phyloP scores from a whole-genome alignment of 2,113 vertebrate species.

The Oxyura jamaicensis region DNA sequence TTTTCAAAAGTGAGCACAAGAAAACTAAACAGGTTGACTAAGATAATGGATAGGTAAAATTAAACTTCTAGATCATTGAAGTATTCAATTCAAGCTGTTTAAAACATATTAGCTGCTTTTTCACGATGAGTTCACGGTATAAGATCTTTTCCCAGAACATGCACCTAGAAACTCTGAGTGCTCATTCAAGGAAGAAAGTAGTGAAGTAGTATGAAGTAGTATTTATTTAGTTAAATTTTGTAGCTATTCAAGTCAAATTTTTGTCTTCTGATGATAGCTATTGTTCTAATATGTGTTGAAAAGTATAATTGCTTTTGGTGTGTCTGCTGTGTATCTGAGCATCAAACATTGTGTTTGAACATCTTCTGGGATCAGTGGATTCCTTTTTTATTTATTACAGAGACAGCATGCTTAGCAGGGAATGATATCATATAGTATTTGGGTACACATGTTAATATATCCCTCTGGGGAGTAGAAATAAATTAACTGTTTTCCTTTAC shows the following conservation, averaged over 20 bases:
- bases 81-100: background rate
- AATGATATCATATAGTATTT: background rate
- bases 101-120: background rate
- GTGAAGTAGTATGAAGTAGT: background rate
- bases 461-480: background rate
- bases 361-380: background rate
- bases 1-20: background rate
- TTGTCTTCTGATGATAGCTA: background rate
- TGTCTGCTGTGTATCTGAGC: background rate
- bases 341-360: background rate
- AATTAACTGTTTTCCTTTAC: background rate
- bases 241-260: background rate
- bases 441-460: background rate
- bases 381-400: background rate
- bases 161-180: background rate
- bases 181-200: background rate
- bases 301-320: background rate
- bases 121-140: background rate
- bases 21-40: background rate
- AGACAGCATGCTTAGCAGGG: background rate
- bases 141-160: background rate
- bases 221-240: background rate
- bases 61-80: background rate
- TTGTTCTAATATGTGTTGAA: background rate
- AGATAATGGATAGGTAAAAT: background rate